Evolutionary conservation across 2,113 vertebrate genomes (phyloP), one percentile per base, ranked within the genome.

Genomic region (Chloroceryle aenea): DNA sequence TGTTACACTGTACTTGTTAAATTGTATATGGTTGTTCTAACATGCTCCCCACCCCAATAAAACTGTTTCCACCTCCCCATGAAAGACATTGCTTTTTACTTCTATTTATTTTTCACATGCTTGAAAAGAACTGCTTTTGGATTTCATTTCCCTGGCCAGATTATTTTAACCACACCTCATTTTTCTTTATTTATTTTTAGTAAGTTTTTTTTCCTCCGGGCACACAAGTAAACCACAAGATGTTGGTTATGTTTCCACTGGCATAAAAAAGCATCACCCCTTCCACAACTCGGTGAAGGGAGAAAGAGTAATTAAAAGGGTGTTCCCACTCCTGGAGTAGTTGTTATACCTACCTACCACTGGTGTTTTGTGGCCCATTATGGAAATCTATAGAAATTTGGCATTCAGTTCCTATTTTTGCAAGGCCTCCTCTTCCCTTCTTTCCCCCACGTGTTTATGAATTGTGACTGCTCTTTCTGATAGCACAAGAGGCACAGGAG

Each of bases 11-110:
- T 97, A 97, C 97, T 97, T 98, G 97, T 97, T 98, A 97, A 96
- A 96, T 95, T 98, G 97, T 98, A 97, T 98, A 97, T 98, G 95
- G 97, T 95, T 98, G 97, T 97, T 98, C 98, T 97, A 98, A 98
- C 97, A 98, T 98, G 98, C 97, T 97, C 97, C 87, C 69, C 95
- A 71, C 97, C 38, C 61, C 97, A 98, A 99, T 99, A 98, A 99
- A 98, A 97, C 83, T 90, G 94, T 97, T 98, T 98, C 96, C 96
- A 97, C 97, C 87, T 97, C 78, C 47, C 58, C 20, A 32, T 62
- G 69, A 56, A 62, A 74, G 52, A 93, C 48, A 38, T 79, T 75
- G 62, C 40, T 66, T 87, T 61, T 85, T 83, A 30, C 40, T 86
- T 91, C 71, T 69, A 6, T 86, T 95, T 74, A 38, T 32, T 95